Evolutionary conservation across 2,797 vertebrate species (phyloP).

Genomic region (Artibeus lituratus): DNA sequence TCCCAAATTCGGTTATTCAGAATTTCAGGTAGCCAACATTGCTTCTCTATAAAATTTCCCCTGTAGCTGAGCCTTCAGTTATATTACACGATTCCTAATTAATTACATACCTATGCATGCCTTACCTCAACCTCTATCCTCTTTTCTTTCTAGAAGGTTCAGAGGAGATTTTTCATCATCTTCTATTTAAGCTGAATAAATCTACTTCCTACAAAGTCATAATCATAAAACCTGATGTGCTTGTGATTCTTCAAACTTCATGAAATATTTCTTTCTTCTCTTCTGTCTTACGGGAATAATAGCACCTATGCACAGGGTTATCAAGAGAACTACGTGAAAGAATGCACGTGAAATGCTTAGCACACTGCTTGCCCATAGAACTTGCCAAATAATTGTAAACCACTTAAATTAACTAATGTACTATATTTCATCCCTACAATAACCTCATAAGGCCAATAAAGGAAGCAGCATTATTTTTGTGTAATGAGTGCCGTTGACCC

Average conservation of each 20-base stretch:
- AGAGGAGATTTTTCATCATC: not conserved
- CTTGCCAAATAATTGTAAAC: not conserved
- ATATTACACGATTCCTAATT: constrained; percentile 17
- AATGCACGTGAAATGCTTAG: not conserved
- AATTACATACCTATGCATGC: not conserved
- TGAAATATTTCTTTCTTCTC: not conserved
- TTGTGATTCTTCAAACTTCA: constrained; percentile 25
- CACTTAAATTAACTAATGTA: not conserved
- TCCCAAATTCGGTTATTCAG: constrained; percentile 46
- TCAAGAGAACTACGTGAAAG: not conserved
- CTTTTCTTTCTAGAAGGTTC: constrained; percentile 32
- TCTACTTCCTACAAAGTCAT: not conserved
- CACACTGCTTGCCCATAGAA: not conserved
- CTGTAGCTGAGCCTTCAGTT: not conserved
- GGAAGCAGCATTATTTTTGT: not conserved
- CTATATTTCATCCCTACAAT: not conserved
- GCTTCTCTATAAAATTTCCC: constrained; percentile 5
- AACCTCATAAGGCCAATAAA: not conserved
- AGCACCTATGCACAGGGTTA: not conserved
- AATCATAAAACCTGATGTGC: not conserved
- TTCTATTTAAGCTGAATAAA: not conserved
- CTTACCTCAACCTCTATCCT: not conserved
- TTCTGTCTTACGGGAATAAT: not conserved
- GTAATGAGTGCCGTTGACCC: not conserved
- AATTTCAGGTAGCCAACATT: constrained; percentile 34